Conservation (phyloP, 35 echinoderm and acorn worm species). For the Nesometra sesokonis region DNA sequence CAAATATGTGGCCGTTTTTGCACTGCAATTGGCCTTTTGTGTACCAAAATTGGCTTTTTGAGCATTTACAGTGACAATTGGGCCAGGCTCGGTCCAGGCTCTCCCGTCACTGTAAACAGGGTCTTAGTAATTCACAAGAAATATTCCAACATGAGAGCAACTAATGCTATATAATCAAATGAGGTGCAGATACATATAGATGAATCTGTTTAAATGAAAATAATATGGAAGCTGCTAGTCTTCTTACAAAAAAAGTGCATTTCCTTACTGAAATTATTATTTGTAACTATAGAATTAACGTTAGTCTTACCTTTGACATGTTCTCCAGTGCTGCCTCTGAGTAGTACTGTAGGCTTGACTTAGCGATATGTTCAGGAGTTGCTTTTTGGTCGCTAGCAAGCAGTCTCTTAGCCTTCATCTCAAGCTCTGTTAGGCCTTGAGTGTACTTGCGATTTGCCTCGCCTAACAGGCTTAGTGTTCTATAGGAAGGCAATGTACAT, state of each 20-base stretch:
- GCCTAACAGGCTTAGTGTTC: constrained; percentile 46
- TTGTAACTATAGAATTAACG: not conserved
- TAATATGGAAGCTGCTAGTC: not conserved
- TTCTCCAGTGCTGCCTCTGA: constrained; percentile 23
- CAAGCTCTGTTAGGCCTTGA: constrained; percentile 59
- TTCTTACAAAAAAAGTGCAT: too few relatives aligned
- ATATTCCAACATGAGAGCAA: too few relatives aligned
- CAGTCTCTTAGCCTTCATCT: constrained; percentile 75
- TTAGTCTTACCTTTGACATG: constrained; percentile 27
- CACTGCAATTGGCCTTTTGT: too few relatives aligned
- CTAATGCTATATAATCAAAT: too few relatives aligned
- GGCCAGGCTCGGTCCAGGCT: too few relatives aligned
- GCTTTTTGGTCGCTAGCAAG: constrained; percentile 36
- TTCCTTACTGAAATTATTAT: too few relatives aligned
- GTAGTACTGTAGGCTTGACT: constrained; percentile 62
- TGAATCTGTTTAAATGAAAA: not conserved
- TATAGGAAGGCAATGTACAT: constrained; percentile 36
- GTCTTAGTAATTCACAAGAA: too few relatives aligned
- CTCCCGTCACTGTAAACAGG: too few relatives aligned
- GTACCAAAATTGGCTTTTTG: too few relatives aligned
- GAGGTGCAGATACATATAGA: not conserved
- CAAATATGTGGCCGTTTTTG: too few relatives aligned
- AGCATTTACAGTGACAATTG: too few relatives aligned
- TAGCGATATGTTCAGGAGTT: constrained; percentile 46
- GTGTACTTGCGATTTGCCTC: constrained; percentile 37